Evolutionary conservation across 2,797 vertebrate genomes (phyloP).

Genomic region (Ammospiza maritima): DNA sequence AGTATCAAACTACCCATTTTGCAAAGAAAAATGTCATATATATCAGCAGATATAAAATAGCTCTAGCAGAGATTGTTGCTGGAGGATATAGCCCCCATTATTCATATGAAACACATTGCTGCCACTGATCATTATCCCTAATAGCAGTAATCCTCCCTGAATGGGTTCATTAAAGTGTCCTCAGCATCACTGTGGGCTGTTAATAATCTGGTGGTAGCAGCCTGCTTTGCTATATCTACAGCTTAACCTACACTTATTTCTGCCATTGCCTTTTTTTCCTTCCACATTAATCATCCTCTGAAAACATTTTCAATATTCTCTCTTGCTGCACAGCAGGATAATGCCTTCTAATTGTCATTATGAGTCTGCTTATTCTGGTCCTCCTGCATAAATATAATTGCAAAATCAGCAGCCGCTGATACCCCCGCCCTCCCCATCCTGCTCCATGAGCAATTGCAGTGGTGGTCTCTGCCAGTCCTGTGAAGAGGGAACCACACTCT

Average conservation of each 20-base stretch:
- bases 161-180: slow-evolving; percentile 32
- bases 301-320: neutral
- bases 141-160: slow-evolving; percentile 31
- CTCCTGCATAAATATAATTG: neutral
- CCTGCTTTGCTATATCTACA: neutral
- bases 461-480: neutral
- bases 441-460: neutral
- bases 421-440: neutral
- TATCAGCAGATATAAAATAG: neutral
- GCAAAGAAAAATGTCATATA: neutral
- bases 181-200: neutral
- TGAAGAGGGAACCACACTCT: neutral
- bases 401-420: neutral
- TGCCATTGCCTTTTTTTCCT: neutral
- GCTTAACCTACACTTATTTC: slow-evolving; percentile 4
- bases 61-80: neutral
- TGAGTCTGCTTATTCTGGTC: neutral
- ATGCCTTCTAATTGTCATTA: neutral
- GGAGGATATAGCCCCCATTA: neutral
- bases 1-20: neutral
- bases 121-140: slow-evolving; percentile 16
- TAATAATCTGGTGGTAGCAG: slow-evolving; percentile 3
- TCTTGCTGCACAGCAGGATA: neutral
- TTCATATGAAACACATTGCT: neutral
- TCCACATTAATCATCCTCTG: neutral